Evolutionary conservation across 2,797 vertebrate species (phyloP).

Genomic region (Vespertilio murinus): DNA sequence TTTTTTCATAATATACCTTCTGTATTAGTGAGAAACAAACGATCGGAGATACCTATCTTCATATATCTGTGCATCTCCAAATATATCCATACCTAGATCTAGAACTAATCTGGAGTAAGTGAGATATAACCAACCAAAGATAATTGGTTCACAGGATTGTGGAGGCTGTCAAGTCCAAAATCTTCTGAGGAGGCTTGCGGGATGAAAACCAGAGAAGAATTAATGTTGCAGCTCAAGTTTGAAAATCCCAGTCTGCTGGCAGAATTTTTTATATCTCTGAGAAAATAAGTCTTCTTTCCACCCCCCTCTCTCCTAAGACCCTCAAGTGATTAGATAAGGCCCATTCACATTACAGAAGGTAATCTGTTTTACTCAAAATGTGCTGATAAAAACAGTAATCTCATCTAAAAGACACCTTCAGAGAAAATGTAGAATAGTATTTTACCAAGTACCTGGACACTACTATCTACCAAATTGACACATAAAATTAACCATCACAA

Average conservation of each 20-base stretch:
- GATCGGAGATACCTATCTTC: neutral
- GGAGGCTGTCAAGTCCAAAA: neutral
- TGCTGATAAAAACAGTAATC: neutral
- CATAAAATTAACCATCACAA: neutral
- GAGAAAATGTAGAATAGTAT: neutral
- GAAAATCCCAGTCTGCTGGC: neutral
- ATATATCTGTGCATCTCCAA: neutral
- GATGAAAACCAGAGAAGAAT: neutral
- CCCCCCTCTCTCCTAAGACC: neutral
- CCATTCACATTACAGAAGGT: neutral
- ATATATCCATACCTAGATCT: neutral
- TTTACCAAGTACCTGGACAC: neutral
- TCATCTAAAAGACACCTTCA: neutral
- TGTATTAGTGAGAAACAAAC: neutral
- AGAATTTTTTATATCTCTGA: neutral
- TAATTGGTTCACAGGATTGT: neutral
- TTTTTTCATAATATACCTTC: neutral
- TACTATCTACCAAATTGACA: neutral
- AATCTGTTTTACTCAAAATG: neutral
- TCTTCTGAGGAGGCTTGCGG: neutral
- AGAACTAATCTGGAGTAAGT: neutral
- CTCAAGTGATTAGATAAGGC: neutral
- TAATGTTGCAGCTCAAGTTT: neutral
- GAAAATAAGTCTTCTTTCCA: neutral
- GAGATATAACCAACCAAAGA: neutral